These are phyloP conservation scores for Hydrochoerus hydrochaeris DNA, from an alignment of 2,113 vertebrate species.

Conservation along the genomic window DNA sequence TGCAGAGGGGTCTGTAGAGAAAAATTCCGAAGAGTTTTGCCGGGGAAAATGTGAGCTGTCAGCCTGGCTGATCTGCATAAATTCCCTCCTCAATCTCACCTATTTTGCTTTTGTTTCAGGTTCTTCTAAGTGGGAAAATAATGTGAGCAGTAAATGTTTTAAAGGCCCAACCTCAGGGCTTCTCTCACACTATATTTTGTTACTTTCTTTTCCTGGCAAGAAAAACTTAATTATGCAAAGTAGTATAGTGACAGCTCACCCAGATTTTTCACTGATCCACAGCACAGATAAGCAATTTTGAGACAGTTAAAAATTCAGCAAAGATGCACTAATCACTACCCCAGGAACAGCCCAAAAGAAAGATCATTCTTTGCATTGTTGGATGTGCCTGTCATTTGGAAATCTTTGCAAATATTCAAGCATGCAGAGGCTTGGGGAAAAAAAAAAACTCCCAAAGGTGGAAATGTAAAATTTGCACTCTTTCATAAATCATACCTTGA, in stretches of 20 bases:
- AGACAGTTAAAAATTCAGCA: constrained; percentile 48
- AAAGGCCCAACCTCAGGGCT: constrained; percentile 30
- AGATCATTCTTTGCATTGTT: constrained; percentile 14
- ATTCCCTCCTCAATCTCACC: constrained; percentile 30
- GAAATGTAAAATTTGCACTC: background rate
- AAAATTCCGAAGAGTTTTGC: constrained; percentile 62
- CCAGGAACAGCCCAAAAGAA: constrained; percentile 2
- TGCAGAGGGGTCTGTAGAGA: background rate
- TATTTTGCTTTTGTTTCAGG: constrained; percentile 36
- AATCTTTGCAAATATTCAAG: constrained; percentile 43
- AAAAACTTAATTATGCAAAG: constrained; percentile 73
- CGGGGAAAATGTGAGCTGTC: constrained; percentile 35
- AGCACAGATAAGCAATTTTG: constrained; percentile 52
- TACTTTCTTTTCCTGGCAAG: constrained; percentile 51
- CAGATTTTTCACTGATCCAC: constrained; percentile 33
- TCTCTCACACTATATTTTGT: constrained; percentile 35
- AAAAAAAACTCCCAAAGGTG: background rate
- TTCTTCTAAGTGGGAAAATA: constrained; percentile 23
- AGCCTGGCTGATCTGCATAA: constrained; percentile 28
- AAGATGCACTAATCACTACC: constrained; percentile 28
- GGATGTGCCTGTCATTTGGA: background rate
- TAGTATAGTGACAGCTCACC: background rate
- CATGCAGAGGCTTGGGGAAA: background rate
- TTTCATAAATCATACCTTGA: constrained; percentile 5
- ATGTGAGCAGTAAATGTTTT: background rate